Percentiles rank a stretch among this genome's conserved stretches.
These are phyloP conservation scores for Cataglyphis altisquamis DNA, from an alignment of 2,888 invertebrate genomes.

Conservation along the genomic window DNA sequence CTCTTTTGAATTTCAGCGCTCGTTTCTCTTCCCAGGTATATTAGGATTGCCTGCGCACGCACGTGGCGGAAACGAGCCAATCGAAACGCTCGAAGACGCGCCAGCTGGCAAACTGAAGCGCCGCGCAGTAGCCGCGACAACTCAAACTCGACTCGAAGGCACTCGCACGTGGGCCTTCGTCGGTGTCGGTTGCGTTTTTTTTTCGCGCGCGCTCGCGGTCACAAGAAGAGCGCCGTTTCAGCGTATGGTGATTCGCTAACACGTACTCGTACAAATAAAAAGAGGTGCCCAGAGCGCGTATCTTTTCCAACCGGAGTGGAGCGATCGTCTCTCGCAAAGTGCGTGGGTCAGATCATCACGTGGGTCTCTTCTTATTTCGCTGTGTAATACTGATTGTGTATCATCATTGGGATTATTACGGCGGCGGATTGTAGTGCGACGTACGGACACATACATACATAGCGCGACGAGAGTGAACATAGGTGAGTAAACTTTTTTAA, in stretches of 20 bases:
- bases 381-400: constrained; percentile 47
- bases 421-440: not conserved
- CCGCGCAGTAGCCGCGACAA: constrained; percentile 78
- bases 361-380: not conserved
- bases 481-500: constrained; percentile 1
- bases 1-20: constrained; percentile 52
- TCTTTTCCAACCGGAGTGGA: not conserved
- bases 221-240: constrained; percentile 52
- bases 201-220: constrained; percentile 57
- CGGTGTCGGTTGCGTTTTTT: constrained; percentile 76
- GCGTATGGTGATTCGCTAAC: constrained; percentile 50
- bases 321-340: not conserved
- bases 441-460: not conserved
- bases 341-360: not conserved
- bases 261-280: not conserved
- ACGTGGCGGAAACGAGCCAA: constrained; percentile 59
- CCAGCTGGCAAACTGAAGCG: constrained; percentile 76
- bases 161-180: constrained; percentile 85
- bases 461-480: not conserved
- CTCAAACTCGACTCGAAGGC: constrained; percentile 76
- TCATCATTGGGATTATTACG: constrained; percentile 41
- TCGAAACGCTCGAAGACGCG: constrained; percentile 54
- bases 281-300: not conserved
- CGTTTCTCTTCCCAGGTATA: constrained; percentile 42
- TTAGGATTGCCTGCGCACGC: constrained; percentile 51